Evolutionary conservation across 2,113 vertebrate genomes (phyloP), one percentile per base, ranked within the genome.

Genomic region (Pedionomus torquatus): DNA sequence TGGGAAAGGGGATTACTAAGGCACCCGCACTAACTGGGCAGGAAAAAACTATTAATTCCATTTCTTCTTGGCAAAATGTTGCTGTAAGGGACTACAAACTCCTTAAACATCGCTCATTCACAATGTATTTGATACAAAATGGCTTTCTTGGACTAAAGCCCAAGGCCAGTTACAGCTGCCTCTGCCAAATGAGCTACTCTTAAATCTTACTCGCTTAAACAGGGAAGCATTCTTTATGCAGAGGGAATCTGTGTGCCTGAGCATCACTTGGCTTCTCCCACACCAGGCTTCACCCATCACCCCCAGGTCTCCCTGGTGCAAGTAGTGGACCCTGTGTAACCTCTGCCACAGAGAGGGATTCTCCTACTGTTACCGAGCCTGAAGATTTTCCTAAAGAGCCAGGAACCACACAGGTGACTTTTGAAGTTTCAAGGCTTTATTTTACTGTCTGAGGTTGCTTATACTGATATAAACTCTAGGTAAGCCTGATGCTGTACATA

Each of bases 181-280:
- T 90, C 85, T 96, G 83, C 79, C 83, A 86, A 96, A 94, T 64
- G 43, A 90, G 66, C 57, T 37, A 24, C 61, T 68, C 44, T 89
- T 48, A 66, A 87, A 74, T 35, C 30, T 74, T 26, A 10, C 8
- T 87, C n/a, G 13, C 65, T 83, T 44, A 65, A 83, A 86, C 17
- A 48, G 30, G 8, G 82, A 68, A 52, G 8, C 16, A 28, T 46
- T 75, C 52, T 89, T 65, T 2, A 0, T 44, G 72, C 64, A 78
- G 41, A 43, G 8, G 7, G 18, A 44, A 88, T 39, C 71, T 81
- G 10, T 43, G 74, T 57, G 26, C 30, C 60, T 49, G 17, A 88
- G n/a, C 41, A 70, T 15, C 75, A 11, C 49, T 76, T 13, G 7
- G 35, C 57, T 18, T 65, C 11, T 65, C 49, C 24, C 44, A 35